Evolutionary conservation across 2,888 invertebrate species (phyloP), one percentile per base, ranked within the genome.

Genomic region (Gymnosoma rotundatum): DNA sequence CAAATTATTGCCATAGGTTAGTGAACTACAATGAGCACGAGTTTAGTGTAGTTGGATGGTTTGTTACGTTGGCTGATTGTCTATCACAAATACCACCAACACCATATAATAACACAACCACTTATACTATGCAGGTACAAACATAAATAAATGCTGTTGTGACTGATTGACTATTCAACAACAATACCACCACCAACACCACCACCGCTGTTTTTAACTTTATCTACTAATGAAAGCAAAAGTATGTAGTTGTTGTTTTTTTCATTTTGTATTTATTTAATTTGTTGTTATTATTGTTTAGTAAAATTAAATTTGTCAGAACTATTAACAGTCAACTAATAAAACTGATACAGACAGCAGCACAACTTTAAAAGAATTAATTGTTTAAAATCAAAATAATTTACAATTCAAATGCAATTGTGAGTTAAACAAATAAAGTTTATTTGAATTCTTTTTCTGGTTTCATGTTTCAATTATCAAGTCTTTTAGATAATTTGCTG

Each of bases 1-100:
- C 88, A 90, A 90, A 90, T 90, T 90, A 89, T 90, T 90, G 90
- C 88, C 89, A 87, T 90, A 90, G 90, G 90, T 90, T 90, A 90
- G 91, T 90, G 89, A 87, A 83, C 83, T 83, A 85, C 78, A 85
- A 83, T 81, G 83, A 75, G 81, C 70, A 84, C 84, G 84, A 81
- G 84, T 72, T 82, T 70, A 70, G 67, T 83, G 74, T 72, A 66
- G 75, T 78, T 70, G 18, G 61, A 20, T 66, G 54, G 69, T 78
- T 74, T 12, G 42, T 42, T 42, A 60, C 32, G 70, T 42, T 80
- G 80, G 56, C 56, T 67, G 70, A 48, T 64, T 56, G 74, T 74
- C 63, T 74, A 54, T 54, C 73, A 67, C 52, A 50, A 60, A 60
- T 42, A 73, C 50, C 12, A 64, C 64, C 20, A 69, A 18, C 78